These are phyloP conservation scores for Scrobipalpa atriplicella DNA, from an alignment of 2,888 invertebrate genomes.

Conservation along the genomic window DNA sequence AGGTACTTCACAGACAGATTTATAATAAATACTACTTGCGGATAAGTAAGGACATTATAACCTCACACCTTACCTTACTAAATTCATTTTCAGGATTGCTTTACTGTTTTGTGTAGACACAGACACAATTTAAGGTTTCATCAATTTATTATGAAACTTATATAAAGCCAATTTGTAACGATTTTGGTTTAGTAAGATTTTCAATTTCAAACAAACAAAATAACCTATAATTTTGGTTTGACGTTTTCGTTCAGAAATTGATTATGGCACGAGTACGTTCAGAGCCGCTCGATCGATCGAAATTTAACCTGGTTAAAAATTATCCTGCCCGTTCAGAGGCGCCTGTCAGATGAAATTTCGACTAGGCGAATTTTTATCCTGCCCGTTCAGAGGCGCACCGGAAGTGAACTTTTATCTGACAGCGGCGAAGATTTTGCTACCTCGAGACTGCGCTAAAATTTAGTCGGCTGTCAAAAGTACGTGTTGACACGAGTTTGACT, in stretches of 20 bases:
- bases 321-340: too few species aligned
- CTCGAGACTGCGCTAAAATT: too few species aligned
- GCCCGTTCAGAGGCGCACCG: too few species aligned
- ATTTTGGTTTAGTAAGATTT: neutral
- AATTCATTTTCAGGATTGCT: conserved; percentile 49
- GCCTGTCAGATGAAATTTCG: too few species aligned
- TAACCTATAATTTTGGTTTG: neutral
- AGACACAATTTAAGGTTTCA: neutral
- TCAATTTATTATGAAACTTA: conserved; percentile 7
- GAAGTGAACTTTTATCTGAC: too few species aligned
- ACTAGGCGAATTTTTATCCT: too few species aligned
- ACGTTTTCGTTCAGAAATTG: conserved; percentile 8
- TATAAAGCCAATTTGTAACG: neutral
- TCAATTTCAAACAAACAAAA: neutral
- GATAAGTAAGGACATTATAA: neutral
- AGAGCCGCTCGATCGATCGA: too few species aligned
- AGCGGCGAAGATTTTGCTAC: too few species aligned
- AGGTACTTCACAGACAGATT: neutral
- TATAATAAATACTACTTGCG: neutral
- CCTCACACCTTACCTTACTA: conserved; percentile 50
- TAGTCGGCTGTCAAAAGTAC: too few species aligned
- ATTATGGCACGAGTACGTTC: too few species aligned
- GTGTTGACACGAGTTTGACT: too few species aligned
- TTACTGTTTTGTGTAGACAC: neutral
- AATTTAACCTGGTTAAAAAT: too few species aligned